Evolutionary conservation across 2,113 vertebrate species (phyloP), one percentile per base, ranked within the genome.

Genomic region (Numenius arquata): DNA sequence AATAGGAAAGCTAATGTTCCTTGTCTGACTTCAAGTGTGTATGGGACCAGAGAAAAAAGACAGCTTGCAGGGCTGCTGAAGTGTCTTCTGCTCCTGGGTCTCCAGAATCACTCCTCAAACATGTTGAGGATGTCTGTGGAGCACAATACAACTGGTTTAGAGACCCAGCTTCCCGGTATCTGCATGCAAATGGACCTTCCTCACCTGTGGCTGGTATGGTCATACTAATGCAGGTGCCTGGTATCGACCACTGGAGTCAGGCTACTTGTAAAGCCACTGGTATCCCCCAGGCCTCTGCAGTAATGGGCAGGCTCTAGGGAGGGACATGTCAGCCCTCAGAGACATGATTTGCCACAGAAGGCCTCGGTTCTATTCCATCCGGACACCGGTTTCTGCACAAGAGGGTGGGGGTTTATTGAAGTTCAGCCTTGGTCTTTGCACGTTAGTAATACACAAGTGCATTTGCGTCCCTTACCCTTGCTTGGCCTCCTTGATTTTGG

Each of bases 321-420:
- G 40, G 22, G 32, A 18, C 50, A 9, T 7, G 6, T 73, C 59
- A 77, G 12, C 36, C 30, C 70, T 85, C 73, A 66, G 36, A 43
- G 18, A 43, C 0, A 0, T n/a, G 45, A 41, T 56, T 53, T 78
- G 47, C 66, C 43, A 50, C 15, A 62, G 56, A 36, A 61, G 18
- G 10, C 23, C 48, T 73, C 27, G 14, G 32, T 67, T 93, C 40
- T 12, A 16, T 38, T 52, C 66, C 53, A 61, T 48, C 40, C 34
- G 32, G 47, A 36, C 45, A 26, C 45, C 3, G 3, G 15, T 47
- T 91, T 89, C 73, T 88, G 48, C 43, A 23, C 15, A 11, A 38
- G 71, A 73, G 40, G 32, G 20, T 36, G 13, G 23, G 36, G 4
- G 2, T 61, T 92, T 66, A 25, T 4, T 79, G 25, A 32, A 87